Evolutionary conservation across 2,888 invertebrate species (phyloP), one percentile per base, ranked within the genome.

Genomic region (Cryptops parisi): DNA sequence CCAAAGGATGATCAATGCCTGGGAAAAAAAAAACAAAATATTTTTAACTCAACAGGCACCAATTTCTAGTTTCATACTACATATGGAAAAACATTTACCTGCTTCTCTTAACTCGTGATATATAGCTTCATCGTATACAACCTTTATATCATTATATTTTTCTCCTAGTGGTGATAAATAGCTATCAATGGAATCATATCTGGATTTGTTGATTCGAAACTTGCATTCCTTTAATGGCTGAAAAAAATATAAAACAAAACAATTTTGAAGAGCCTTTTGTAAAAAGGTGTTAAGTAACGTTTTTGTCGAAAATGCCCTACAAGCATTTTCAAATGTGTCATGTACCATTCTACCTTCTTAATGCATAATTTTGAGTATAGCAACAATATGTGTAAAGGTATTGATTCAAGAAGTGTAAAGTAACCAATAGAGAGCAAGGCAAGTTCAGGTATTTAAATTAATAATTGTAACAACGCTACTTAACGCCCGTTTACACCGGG

Each of bases 121-220:
- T 61, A 91, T 79, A 23, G 78, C 77, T 63, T 81, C 72, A 67
- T 97, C 91, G 68, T 88, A 88, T 49, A 84, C 79, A 59, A 98
- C 72, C 52, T 84, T 81, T 61, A 97, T 85, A 72, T 99, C 97
- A 68, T 97, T 98, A 73, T 88, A 98, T 63, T 80, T 80, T 64
- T 82, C 85, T 53, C 89, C 85, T 62, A 84, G 80, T 12, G 84
- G 81, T 51, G 94, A 91, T 39, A 99, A 76, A 71, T 98, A 99
- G 22, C 89, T 91, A 70, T 96, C 94, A 51, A 98, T 93, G 9
- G 96, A 93, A 71, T 94, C 97, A 70, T 97, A 99, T 57, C 98
- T 77, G 1, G 96, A 96, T 72, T 98, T 98, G 45, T 70, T 66
- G 62, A 94, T 90, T 57, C 79, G 78, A 71, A 86, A 89, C 71